Base-by-base conservation (phyloP, 2,888 invertebrate genomes). In the Hypolimnas misippus region DNA sequence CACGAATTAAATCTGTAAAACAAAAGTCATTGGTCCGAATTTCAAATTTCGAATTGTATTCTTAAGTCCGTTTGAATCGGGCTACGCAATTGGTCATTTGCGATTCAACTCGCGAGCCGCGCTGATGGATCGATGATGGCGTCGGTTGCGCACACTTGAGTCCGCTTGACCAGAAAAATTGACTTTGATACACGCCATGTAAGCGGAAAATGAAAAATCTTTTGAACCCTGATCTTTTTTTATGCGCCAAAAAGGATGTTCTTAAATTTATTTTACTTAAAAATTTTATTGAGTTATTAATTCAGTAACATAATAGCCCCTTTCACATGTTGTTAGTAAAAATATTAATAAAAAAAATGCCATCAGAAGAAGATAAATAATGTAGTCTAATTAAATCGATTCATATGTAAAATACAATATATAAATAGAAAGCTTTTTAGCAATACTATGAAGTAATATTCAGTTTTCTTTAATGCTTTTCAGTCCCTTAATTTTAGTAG, bases 121-220 rank as follows among this genome's bases (percentile, higher is more conserved):
- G 79, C 81, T 90, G 90, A 91, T 90, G 87, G 89, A 90, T 90
- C 86, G 87, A 78, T 81, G 84, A 89, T 83, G 85, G 81, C 76
- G 70, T 75, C 75, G 75, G 71, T 70, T 73, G 78, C 73, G 76
- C 76, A 29, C 72, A 29, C 72, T 77, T 73, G 73, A 73, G 81
- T 83, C 82, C 82, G 84, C 85, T 88, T 89, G 89, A 87, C 89
- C 89, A 88, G 88, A 89, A 89, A 64, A 65, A 59, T 65, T 40
- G 58, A 57, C 63, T 63, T 56, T 59, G 65, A 66, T 63, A 50
- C 33, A 25, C 33, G 56, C 56, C 42, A 52, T 58, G 65, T 63
- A 46, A 62, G 51, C 50, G 50, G 62, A 46, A 62, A 51, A 62
- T 57, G 29, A 31, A 19, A 31, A 17, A 25, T 25, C 35, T 44